Conservation (phyloP, 53 echinoderm and acorn worm genomes). For the Mesocentrotus franciscanus region DNA sequence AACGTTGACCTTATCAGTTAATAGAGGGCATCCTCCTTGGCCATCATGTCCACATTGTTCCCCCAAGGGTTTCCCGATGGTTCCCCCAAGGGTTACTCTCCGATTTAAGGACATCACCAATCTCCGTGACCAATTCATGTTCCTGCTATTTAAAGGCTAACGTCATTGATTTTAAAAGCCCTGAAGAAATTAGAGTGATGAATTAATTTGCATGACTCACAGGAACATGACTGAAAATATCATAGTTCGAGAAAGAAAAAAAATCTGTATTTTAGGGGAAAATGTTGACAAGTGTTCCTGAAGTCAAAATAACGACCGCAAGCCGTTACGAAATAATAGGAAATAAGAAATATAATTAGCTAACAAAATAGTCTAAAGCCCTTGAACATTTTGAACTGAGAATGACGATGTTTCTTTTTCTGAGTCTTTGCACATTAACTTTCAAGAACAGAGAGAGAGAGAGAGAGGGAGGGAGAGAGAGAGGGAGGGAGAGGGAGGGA, state of each 20-base stretch:
- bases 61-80: neutral
- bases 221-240: neutral
- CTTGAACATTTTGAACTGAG: too few species aligned
- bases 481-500: too few species aligned
- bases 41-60: constrained; percentile 30
- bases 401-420: too few species aligned
- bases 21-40: constrained; percentile 33
- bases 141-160: neutral
- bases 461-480: too few species aligned
- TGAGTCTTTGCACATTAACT: too few species aligned
- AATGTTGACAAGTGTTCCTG: too few species aligned
- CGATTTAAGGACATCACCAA: constrained; percentile 20
- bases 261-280: neutral
- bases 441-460: too few species aligned
- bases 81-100: neutral
- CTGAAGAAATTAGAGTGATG: neutral
- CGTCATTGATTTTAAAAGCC: constrained; percentile 6
- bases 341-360: too few species aligned
- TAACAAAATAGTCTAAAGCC: too few species aligned
- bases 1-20: constrained; percentile 16
- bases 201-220: neutral
- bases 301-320: too few species aligned
- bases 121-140: constrained; percentile 33
- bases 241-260: neutral
- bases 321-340: too few species aligned